A percentile compares a stretch with the other conserved stretches of the same genome.
phyloP scores from a whole-genome alignment of 2,113 vertebrate species.

The Platycercus adscitus region DNA sequence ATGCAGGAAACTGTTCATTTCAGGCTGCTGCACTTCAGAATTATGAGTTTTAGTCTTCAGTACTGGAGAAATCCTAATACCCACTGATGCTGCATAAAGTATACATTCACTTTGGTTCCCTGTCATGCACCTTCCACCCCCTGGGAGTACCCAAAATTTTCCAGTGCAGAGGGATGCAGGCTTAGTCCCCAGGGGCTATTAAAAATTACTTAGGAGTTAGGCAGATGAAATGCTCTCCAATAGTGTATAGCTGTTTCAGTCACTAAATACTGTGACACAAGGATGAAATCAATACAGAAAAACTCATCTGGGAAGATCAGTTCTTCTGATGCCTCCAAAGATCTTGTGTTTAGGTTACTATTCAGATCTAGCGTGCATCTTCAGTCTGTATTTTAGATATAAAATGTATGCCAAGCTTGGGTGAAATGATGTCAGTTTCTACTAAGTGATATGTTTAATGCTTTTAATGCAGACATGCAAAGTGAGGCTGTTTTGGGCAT shows the following conservation, averaged over 20 bases:
- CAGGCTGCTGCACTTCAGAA: not conserved
- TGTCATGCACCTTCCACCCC: not conserved
- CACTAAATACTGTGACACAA: not conserved
- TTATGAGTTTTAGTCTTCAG: not conserved
- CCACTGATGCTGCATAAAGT: not conserved
- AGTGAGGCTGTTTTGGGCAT: not conserved
- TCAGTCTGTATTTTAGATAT: not conserved
- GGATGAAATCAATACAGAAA: not conserved
- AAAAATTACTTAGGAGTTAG: not conserved
- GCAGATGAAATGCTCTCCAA: not conserved
- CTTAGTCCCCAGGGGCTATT: not conserved
- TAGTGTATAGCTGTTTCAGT: not conserved
- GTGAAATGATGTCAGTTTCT: not conserved
- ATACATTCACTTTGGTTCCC: not conserved
- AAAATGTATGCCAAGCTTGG: not conserved
- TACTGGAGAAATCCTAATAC: not conserved
- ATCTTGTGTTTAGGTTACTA: not conserved
- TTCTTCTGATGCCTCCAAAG: not conserved
- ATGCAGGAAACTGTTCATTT: not conserved
- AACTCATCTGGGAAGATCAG: not conserved
- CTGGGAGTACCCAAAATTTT: not conserved
- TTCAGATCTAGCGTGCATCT: not conserved
- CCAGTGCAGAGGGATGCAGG: not conserved
- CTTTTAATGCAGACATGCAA: not conserved
- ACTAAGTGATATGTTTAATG: not conserved